These are phyloP conservation scores for Osmoderma eremita DNA, from an alignment of 2,888 invertebrate genomes.

Conservation along the genomic window DNA sequence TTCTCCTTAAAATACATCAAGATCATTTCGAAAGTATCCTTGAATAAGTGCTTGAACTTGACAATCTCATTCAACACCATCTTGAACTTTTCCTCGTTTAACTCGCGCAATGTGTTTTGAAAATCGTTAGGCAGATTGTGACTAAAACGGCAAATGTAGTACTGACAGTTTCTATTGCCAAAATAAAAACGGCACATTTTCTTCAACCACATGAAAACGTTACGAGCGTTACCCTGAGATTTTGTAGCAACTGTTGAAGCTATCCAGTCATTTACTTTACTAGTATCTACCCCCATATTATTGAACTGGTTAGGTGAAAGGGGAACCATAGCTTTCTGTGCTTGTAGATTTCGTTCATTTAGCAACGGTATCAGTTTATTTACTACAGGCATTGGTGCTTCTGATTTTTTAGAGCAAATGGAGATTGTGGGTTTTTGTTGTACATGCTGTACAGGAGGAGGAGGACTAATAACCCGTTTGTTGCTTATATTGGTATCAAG, in stretches of 20 bases:
- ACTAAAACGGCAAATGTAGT: not conserved
- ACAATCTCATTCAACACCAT: slow-evolving; percentile 2
- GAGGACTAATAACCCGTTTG: too few species aligned
- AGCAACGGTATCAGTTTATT: too few species aligned
- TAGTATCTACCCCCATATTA: not conserved
- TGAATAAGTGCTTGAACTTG: not conserved
- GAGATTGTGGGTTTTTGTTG: not conserved
- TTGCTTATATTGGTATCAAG: too few species aligned
- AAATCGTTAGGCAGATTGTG: slow-evolving; percentile 12
- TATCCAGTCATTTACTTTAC: slow-evolving; percentile 27
- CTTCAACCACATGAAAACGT: not conserved
- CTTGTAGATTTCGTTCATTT: too few species aligned
- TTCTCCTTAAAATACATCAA: slow-evolving; percentile 24
- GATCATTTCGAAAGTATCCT: slow-evolving; percentile 4
- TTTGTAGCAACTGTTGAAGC: slow-evolving; percentile 1
- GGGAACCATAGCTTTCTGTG: not conserved
- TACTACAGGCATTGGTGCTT: not conserved
- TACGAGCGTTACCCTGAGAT: not conserved
- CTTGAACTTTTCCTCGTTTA: slow-evolving; percentile 5
- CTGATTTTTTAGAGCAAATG: not conserved
- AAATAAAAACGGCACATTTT: not conserved
- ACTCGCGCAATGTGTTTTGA: slow-evolving; percentile 17
- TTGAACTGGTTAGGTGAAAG: not conserved
- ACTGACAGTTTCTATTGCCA: not conserved
- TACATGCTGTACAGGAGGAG: too few species aligned